Evolutionary conservation across 2,888 invertebrate species (phyloP), one percentile per base, ranked within the genome.

Genomic region (Andrena bicolor): DNA sequence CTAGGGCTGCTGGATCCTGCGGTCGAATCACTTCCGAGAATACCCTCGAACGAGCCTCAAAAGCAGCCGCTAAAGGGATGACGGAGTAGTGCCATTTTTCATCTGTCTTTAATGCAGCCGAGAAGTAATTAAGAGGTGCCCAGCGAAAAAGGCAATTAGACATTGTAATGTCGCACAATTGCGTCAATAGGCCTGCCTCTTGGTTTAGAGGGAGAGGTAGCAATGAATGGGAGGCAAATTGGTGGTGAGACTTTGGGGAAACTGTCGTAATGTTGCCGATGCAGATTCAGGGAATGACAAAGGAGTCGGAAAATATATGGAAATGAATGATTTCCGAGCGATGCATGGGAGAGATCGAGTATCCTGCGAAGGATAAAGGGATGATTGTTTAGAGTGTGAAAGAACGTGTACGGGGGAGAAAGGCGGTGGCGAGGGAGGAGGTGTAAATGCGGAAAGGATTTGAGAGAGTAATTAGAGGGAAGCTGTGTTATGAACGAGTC

Each of bases 61-160:
- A 69, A 78, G 84, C 86, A 64, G 58, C 8, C 32, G 71, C 53
- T 60, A 70, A 86, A 71, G 87, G 84, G 87, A 77, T 70, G 65
- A 82, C 73, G 49, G 63, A 65, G 41, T 32, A 30, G 69, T 66
- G 83, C 76, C 75, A 82, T 86, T 87, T 86, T 87, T 83, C 80
- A 79, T 68, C 76, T 32, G 82, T 65, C 72, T 72, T 77, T 84
- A 84, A 82, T 75, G 79, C 69, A 86, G 82, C 72, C 73, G 63
- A 80, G 82, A 80, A 76, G 65, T 76, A 75, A 87, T 82, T 86
- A 75, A 79, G 68, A 53, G 82, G 58, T 66, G 84, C 76, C 41
- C 61, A 13, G 63, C 32, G 85, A 69, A 74, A 60, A 66, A 76
- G 77, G 60, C 73, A 77, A 64, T 82, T 71, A 82, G 75, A 80